These are phyloP conservation scores for Ormyrus pomaceus DNA, from an alignment of 2,888 invertebrate species.

Conservation along the genomic window DNA sequence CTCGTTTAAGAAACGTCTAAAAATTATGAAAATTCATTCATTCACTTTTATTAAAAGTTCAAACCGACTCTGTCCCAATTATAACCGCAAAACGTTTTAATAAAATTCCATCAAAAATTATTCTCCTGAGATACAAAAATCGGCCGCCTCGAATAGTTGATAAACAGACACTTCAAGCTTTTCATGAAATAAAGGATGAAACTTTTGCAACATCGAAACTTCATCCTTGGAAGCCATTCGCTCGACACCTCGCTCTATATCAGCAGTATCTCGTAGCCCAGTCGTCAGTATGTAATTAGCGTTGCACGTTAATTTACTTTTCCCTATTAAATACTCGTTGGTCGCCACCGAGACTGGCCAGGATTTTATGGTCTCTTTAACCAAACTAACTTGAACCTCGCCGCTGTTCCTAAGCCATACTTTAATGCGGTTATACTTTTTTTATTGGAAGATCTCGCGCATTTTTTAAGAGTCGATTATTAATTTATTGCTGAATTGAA, in stretches of 20 bases:
- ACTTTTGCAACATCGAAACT: neutral
- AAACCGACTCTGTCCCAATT: no score
- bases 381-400: neutral
- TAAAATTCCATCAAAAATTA: no score
- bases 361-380: constrained; percentile 1
- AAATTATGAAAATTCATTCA: no score
- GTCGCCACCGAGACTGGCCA: neutral
- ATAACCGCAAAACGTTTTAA: no score
- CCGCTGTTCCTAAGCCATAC: neutral
- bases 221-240: neutral
- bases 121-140: no score
- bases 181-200: no score
- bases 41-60: no score
- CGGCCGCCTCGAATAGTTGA: no score
- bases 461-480: no score
- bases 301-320: constrained; percentile 53
- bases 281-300: constrained; percentile 51
- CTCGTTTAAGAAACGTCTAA: no score
- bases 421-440: neutral
- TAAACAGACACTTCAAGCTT: no score
- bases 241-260: neutral
- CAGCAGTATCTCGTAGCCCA: neutral
- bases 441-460: neutral
- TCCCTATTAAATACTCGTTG: constrained; percentile 1
- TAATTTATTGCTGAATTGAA: no score